Base-by-base conservation (phyloP, 1,140 invertebrate species). In the Meloidogyne exigua region DNA sequence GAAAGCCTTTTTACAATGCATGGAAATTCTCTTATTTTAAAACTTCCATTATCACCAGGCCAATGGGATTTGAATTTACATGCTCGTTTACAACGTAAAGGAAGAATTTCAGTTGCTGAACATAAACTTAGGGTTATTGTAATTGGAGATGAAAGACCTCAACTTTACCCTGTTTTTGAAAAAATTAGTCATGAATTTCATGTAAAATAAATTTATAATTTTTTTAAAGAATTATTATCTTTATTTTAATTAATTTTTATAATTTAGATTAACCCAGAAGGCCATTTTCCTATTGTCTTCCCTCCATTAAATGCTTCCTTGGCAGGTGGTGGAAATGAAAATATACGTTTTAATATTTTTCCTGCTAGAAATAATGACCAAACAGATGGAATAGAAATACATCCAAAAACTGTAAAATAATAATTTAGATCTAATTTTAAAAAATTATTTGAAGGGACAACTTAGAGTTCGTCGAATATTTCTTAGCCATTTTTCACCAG, bases 91-190 rank as follows among this genome's bases (percentile, higher is more conserved):
- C 44, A 26, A 65, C 42, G 57, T 62, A 73, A 23, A 62, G 70
- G 36, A n/a, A 49, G 7, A 32, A 49, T 25, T 25, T 32, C 10
- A 28, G 70, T 21, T 12, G 39, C 32, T 28, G 39, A 26, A 63
- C 70, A 75, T 25, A 39, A 78, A 84, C 70, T 81, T 28, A 36
- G 26, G 77, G 13, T 85, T 26, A 76, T 86, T 10, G 85, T 82
- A 9, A 86, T 86, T 85, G 76, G 64, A 1, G 79, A 83, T 75
- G 77, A 73, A 5, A 76, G 80, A 66, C 77, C 85, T 18, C 81
- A 86, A 18, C 84, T 85, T 26, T 86, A 85, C 72, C 85, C 84
- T 11, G 85, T 86, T 12, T 86, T 86, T 75, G 82, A 83, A 4
- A 74, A 81, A 57, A 71, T 86, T 2, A 81, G 77, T 23, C 87